Conservation (phyloP, 2,888 invertebrate species). For the Sclerodermus sp. region DNA sequence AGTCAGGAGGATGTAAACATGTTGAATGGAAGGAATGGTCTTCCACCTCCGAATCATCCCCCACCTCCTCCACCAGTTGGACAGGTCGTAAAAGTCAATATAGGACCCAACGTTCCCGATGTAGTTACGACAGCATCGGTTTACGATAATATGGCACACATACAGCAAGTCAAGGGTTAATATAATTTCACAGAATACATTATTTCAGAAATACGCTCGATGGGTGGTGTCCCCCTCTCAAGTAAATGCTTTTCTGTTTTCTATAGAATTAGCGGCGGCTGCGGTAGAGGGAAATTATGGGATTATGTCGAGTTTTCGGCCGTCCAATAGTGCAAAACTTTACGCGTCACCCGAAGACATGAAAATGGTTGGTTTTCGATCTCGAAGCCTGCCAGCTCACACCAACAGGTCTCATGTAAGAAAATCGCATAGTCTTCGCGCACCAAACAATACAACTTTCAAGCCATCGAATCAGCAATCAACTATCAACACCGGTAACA, state of each 20-base stretch:
- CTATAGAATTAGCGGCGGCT: constrained; percentile 54
- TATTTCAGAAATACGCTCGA: background rate
- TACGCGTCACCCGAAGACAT: constrained; percentile 88
- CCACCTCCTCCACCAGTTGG: constrained; percentile 80
- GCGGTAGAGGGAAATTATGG: constrained; percentile 58
- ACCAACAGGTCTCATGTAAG: constrained; percentile 64
- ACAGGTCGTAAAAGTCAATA: constrained; percentile 71
- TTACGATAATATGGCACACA: constrained; percentile 55
- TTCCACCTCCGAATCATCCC: constrained; percentile 80
- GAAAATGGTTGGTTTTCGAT: constrained; percentile 70
- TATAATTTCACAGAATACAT: background rate
- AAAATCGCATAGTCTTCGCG: constrained; percentile 66
- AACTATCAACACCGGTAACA: constrained; percentile 18
- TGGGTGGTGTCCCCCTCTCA: too few relatives aligned
- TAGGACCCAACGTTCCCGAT: constrained; percentile 54
- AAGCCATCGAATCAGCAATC: constrained; percentile 43
- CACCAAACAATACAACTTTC: constrained; percentile 58
- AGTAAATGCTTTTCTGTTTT: background rate
- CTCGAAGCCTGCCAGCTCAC: constrained; percentile 61
- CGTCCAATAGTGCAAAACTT: constrained; percentile 80
- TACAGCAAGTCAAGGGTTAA: constrained; percentile 58
- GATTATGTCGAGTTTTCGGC: constrained; percentile 86
- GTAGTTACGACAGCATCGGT: constrained; percentile 52
- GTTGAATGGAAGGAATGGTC: constrained; percentile 57
- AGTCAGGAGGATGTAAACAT: constrained; percentile 73